Percentiles rank a stretch among this genome's conserved stretches.
phyloP scores from a whole-genome alignment of 2,797 vertebrate genomes.

The Sylvia borin region DNA sequence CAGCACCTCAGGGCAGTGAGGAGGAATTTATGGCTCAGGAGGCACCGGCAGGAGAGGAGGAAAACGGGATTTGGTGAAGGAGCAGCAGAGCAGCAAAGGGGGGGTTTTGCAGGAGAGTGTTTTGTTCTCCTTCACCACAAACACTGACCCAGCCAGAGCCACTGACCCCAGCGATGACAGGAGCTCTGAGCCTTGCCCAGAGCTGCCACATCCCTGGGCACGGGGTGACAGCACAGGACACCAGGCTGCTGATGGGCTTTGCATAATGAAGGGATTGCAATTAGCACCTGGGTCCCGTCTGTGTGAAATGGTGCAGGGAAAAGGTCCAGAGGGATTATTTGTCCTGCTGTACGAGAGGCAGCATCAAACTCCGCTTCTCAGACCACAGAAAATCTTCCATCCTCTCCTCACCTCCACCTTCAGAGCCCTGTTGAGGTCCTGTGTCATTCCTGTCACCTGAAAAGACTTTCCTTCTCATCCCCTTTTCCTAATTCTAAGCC shows the following conservation, averaged over 20 bases:
- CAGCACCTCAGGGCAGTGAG: too few relatives aligned
- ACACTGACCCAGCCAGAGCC: not conserved
- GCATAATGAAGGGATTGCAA: constrained; percentile 59
- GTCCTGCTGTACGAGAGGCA: not conserved
- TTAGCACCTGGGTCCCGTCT: constrained; percentile 45
- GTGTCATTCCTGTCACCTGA: not conserved
- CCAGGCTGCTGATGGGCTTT: constrained; percentile 62
- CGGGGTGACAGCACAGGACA: constrained; percentile 5
- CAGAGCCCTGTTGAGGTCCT: not conserved
- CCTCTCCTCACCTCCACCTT: not conserved
- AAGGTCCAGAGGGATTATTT: not conserved
- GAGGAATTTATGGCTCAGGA: not conserved
- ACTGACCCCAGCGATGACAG: not conserved
- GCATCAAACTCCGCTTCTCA: not conserved
- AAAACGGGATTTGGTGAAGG: not conserved
- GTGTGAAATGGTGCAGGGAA: not conserved
- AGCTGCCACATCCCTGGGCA: not conserved
- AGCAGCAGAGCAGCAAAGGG: not conserved
- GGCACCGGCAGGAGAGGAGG: not conserved
- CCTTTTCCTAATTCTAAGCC: not conserved
- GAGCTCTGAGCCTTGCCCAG: not conserved
- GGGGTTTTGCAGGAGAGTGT: not conserved
- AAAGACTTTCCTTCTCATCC: not conserved
- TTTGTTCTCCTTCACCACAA: not conserved
- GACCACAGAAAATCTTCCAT: not conserved